A percentile compares a stretch with the other conserved stretches of the same genome.
Conservation (phyloP, 2,888 invertebrate genomes). For the Malthinus seriepunctatus region DNA sequence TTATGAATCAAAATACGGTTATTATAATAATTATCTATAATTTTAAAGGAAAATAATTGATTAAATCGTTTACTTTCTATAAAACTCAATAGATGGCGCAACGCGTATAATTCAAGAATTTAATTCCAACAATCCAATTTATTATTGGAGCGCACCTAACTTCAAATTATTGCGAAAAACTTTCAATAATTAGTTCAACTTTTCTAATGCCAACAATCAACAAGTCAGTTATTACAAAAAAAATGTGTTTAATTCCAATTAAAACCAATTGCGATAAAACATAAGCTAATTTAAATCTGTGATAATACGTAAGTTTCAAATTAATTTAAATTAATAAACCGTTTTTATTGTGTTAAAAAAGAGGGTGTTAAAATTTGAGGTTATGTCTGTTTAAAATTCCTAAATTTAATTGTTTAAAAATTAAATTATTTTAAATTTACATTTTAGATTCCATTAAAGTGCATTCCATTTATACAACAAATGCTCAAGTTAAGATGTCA, state of each 20-base stretch:
- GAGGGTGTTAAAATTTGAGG: slow-evolving; percentile 16
- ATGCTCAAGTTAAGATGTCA: slow-evolving; percentile 56
- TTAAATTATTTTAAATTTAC: background rate
- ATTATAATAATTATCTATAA: no score
- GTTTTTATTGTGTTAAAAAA: background rate
- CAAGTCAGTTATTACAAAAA: slow-evolving; percentile 25
- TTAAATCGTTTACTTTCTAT: no score
- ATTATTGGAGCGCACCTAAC: background rate
- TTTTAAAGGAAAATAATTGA: no score
- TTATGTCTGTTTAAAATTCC: slow-evolving; percentile 7
- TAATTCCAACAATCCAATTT: background rate
- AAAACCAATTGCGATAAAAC: background rate
- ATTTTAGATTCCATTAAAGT: slow-evolving; percentile 13
- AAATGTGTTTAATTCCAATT: no score
- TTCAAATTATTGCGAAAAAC: background rate
- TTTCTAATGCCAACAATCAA: slow-evolving; percentile 25
- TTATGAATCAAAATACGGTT: no score
- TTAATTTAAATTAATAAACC: background rate
- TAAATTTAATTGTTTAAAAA: background rate
- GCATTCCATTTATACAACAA: slow-evolving; percentile 10
- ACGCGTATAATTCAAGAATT: background rate
- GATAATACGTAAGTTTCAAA: slow-evolving; percentile 23
- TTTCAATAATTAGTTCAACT: background rate
- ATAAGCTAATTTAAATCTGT: slow-evolving; percentile 13
- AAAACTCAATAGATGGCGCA: background rate